phyloP scores from a whole-genome alignment of 2,797 vertebrate genomes.

The Pangasius mekongensis region DNA sequence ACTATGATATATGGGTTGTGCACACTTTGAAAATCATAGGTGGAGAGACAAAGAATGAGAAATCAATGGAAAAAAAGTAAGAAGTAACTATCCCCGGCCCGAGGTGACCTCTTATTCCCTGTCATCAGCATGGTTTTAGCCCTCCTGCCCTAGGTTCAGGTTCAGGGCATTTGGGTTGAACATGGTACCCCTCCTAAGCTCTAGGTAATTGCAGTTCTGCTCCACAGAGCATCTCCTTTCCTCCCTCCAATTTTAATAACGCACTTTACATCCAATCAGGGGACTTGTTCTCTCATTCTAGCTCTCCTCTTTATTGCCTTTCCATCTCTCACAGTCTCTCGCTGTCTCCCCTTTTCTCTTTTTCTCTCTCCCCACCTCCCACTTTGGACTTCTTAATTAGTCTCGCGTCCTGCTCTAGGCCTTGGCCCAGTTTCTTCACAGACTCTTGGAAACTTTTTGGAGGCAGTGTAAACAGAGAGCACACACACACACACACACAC shows the following conservation, averaged over 20 bases:
- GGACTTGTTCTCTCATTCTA: conserved; percentile 28
- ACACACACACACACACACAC: background rate
- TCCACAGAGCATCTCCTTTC: conserved; percentile 38
- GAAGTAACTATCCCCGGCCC: background rate
- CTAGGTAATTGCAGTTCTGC: conserved; percentile 39
- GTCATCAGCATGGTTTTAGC: background rate
- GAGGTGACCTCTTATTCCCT: background rate
- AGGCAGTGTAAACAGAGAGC: conserved; percentile 15
- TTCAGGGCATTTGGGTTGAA: conserved; percentile 15
- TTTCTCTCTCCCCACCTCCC: background rate
- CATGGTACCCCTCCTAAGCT: conserved; percentile 9
- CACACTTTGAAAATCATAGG: background rate
- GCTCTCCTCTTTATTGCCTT: conserved; percentile 8
- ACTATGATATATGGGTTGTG: background rate
- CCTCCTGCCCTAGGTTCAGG: background rate
- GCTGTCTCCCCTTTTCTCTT: background rate
- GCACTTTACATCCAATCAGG: conserved; percentile 73
- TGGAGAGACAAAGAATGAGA: background rate
- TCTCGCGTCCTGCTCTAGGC: conserved; percentile 44
- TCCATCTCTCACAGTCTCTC: background rate
- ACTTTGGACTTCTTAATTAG: conserved; percentile 45
- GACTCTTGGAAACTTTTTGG: conserved; percentile 32
- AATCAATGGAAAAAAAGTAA: background rate
- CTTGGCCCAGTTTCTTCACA: conserved; percentile 45
- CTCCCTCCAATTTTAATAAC: conserved; percentile 72